Evolutionary conservation across 2,888 invertebrate genomes (phyloP), one percentile per base, ranked within the genome.

Genomic region (Mythimna impura): DNA sequence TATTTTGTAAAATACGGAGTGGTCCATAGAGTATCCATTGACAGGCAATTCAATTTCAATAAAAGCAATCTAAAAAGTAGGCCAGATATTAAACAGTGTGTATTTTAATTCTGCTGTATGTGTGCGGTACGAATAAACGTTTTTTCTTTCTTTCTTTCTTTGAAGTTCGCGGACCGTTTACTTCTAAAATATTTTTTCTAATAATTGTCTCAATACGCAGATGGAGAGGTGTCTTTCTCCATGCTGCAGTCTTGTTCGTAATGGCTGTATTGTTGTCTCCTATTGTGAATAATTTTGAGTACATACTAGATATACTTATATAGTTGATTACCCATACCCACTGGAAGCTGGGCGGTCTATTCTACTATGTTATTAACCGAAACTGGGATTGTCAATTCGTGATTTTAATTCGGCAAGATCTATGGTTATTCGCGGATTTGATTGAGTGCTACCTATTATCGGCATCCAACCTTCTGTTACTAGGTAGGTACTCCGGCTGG

Each of bases 21-120:
- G 73, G 86, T 85, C 50, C 25, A 54, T 54, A 58, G 52, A 47
- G 22, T 47, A 85, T 85, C 78, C 72, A 89, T 88, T 88, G 87
- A 89, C 88, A 89, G 87, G 86, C 91, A 90, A 92, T 92, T 91
- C 88, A 90, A 92, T 92, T 91, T 91, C 90, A 92, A 91, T 92
- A 91, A 91, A 88, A 91, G 88, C 91, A 93, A 93, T 92, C 87
- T 90, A 91, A 91, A 92, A 93, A 91, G 90, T 93, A 88, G 93
- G 92, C 78, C 93, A 91, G 85, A 88, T 89, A 88, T 87, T 82
- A 86, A 86, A 85, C 85, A 88, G 85, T 87, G 86, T 82, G 82
- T 83, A 61, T 61, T 47, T 60, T n/a, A 86, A 87, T 25, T 25
- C 25, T 25, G 25, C 25, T 25, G 25, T 25, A 25, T 25, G 25